These are phyloP conservation scores for Agriopis leucophaearia DNA, from an alignment of 2,888 invertebrate genomes.

Conservation along the genomic window DNA sequence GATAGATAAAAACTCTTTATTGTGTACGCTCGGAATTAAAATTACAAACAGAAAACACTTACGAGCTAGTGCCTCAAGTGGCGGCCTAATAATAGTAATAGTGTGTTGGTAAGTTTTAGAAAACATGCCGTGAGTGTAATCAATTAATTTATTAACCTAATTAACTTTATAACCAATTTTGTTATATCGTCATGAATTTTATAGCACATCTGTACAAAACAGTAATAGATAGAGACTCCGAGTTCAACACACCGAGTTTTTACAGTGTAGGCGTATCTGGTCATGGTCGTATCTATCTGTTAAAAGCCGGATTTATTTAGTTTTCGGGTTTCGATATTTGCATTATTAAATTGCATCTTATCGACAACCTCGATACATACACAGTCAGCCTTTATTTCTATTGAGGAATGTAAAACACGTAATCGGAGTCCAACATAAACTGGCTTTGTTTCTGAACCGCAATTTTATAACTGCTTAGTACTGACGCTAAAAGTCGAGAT, in stretches of 20 bases:
- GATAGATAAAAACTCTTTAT: too few species aligned
- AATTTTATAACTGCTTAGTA: constrained; percentile 16
- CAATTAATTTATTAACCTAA: too few species aligned
- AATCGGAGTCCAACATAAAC: constrained; percentile 8
- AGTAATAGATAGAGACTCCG: background rate
- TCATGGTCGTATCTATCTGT: constrained; percentile 7
- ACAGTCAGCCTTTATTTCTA: constrained; percentile 17
- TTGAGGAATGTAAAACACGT: constrained; percentile 18
- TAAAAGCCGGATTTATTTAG: constrained; percentile 16
- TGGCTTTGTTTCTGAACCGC: constrained; percentile 13
- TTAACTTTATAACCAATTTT: background rate
- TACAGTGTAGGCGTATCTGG: constrained; percentile 11
- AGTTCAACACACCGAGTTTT: constrained; percentile 1
- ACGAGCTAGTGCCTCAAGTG: too few species aligned
- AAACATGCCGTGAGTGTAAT: background rate
- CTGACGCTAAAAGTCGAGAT: constrained; percentile 39
- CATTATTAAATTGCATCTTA: constrained; percentile 12
- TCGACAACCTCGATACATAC: background rate
- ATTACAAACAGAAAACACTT: too few species aligned
- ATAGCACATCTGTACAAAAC: background rate
- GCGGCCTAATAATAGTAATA: too few species aligned
- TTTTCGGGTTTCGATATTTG: constrained; percentile 15
- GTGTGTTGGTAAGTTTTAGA: background rate
- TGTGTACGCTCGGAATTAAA: too few species aligned
- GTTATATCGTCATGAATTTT: too few species aligned